These are phyloP conservation scores for Lepus townsendii DNA, from an alignment of 2,797 vertebrate genomes.

Conservation along the genomic window DNA sequence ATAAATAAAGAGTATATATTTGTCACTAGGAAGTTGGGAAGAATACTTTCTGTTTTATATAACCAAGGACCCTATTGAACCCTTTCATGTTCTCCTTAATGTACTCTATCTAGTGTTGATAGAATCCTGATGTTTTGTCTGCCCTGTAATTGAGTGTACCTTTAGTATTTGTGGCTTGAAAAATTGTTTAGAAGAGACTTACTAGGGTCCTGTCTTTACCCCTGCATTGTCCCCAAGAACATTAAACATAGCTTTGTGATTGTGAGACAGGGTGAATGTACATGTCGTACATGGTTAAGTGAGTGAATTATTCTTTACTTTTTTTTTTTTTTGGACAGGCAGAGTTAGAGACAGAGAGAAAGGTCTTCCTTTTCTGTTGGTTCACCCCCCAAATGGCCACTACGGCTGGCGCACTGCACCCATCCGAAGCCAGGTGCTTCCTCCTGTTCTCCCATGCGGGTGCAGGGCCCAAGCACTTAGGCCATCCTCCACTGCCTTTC, in stretches of 20 bases:
- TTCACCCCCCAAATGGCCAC: too few relatives aligned
- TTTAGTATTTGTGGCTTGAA: slow-evolving; percentile 34
- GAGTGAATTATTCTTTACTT: neutral
- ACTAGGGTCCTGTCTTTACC: neutral
- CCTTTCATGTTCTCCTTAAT: neutral
- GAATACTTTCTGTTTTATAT: neutral
- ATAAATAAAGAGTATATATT: neutral
- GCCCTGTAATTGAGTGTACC: slow-evolving; percentile 8
- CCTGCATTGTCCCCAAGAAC: neutral
- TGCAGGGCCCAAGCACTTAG: too few relatives aligned
- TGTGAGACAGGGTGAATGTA: neutral
- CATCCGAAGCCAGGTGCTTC: too few relatives aligned
- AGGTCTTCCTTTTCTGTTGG: too few relatives aligned
- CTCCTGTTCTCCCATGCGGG: too few relatives aligned
- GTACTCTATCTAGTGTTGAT: neutral
- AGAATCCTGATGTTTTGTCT: slow-evolving; percentile 18
- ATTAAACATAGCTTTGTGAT: slow-evolving; percentile 30
- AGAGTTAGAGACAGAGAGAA: too few relatives aligned
- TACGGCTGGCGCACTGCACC: too few relatives aligned
- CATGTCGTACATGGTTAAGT: neutral
- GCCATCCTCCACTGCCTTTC: too few relatives aligned
- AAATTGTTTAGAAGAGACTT: slow-evolving; percentile 54
- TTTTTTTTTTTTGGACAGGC: too few relatives aligned
- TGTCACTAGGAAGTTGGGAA: slow-evolving; percentile 27
- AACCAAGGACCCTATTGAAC: neutral